Conservation (phyloP, 2,888 invertebrate genomes). For the Hedychridium roseum region DNA sequence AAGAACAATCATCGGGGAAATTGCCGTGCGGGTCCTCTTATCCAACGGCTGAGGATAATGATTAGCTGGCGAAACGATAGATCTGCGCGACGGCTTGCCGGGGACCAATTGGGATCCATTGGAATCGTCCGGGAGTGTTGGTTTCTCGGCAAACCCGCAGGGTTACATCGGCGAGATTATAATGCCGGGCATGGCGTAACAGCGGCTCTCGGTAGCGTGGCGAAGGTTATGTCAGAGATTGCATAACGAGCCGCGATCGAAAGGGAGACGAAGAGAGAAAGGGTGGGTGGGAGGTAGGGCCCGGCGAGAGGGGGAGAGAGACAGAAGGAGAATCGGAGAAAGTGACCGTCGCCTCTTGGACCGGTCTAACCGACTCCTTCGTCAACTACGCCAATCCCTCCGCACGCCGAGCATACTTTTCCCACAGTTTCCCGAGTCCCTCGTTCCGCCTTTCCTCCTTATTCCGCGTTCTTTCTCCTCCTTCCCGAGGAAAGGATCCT, state of each 20-base stretch:
- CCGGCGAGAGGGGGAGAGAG: slow-evolving; percentile 27
- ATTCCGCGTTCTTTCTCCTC: too few relatives aligned
- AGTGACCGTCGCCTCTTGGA: slow-evolving; percentile 25
- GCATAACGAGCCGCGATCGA: slow-evolving; percentile 45
- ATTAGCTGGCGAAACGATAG: too few relatives aligned
- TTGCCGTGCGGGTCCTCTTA: too few relatives aligned
- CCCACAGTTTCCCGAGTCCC: background rate
- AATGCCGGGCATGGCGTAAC: slow-evolving; percentile 36
- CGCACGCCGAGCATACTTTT: slow-evolving; percentile 3
- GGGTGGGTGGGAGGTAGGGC: slow-evolving; percentile 17
- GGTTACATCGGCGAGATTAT: slow-evolving; percentile 31
- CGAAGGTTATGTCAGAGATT: slow-evolving; percentile 64
- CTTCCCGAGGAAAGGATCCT: too few relatives aligned
- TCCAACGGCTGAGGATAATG: too few relatives aligned
- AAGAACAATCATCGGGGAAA: too few relatives aligned
- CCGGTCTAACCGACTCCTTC: slow-evolving; percentile 26
- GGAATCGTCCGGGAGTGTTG: too few relatives aligned
- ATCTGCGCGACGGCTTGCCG: too few relatives aligned
- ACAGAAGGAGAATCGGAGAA: too few relatives aligned
- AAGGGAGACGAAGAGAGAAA: background rate
- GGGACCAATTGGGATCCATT: too few relatives aligned
- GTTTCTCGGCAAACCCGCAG: too few relatives aligned
- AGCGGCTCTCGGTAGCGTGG: slow-evolving; percentile 44
- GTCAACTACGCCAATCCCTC: too few relatives aligned
- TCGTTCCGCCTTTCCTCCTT: background rate